A percentile compares a stretch with the other conserved stretches of the same genome.
Evolutionary conservation across 2,888 invertebrate genomes (phyloP).

Genomic region (Cephonodes hylas): DNA sequence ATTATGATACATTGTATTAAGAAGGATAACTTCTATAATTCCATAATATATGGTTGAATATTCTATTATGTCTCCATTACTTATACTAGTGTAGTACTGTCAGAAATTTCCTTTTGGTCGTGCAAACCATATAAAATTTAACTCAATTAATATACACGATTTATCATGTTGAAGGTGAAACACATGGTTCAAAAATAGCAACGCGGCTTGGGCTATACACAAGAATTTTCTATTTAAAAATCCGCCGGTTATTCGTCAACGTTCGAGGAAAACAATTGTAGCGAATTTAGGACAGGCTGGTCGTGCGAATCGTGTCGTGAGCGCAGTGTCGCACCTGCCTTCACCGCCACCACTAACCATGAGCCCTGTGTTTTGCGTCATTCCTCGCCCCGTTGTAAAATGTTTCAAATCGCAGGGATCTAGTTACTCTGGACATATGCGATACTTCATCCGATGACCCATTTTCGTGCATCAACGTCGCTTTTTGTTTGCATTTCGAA

Average conservation of each 20-base stretch:
- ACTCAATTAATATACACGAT: too few relatives aligned
- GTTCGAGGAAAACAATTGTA: conserved; percentile 39
- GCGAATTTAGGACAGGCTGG: conserved; percentile 35
- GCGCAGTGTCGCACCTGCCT: conserved; percentile 30
- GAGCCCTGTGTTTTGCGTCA: conserved; percentile 17
- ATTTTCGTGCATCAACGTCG: conserved; percentile 54
- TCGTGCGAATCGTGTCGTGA: conserved; percentile 44
- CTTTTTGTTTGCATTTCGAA: conserved; percentile 52
- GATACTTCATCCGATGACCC: conserved; percentile 59
- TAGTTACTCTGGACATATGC: conserved; percentile 38
- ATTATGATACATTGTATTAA: too few relatives aligned
- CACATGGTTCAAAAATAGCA: neutral
- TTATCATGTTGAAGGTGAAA: neutral
- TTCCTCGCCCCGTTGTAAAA: conserved; percentile 9
- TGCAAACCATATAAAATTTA: too few relatives aligned
- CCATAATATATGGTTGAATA: too few relatives aligned
- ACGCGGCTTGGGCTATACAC: neutral
- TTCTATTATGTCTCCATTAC: too few relatives aligned
- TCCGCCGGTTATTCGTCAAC: conserved; percentile 25
- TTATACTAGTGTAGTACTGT: too few relatives aligned
- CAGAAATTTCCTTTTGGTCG: too few relatives aligned
- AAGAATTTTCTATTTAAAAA: conserved; percentile 32
- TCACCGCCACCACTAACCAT: conserved; percentile 26
- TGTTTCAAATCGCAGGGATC: conserved; percentile 29
- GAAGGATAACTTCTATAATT: too few relatives aligned